phyloP scores from a whole-genome alignment of 35 echinoderm and acorn worm genomes.

The Ptychodera flava region DNA sequence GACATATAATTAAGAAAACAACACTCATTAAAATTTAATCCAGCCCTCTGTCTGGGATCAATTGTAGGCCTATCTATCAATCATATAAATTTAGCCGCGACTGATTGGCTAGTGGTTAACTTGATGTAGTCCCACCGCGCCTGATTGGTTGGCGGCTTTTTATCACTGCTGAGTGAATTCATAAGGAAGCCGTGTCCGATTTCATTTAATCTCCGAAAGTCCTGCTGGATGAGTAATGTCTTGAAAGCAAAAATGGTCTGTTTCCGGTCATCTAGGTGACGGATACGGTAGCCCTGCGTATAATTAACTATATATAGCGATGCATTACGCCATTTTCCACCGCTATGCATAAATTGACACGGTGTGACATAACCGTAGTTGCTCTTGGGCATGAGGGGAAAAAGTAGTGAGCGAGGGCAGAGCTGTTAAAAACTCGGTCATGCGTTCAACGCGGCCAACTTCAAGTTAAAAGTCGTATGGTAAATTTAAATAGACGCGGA shows the following conservation, averaged over 20 bases:
- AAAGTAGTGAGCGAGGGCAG: no score
- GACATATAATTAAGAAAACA: conserved; percentile 2
- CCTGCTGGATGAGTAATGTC: neutral
- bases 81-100: neutral
- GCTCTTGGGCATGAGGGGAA: no score
- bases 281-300: neutral
- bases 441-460: no score
- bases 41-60: neutral
- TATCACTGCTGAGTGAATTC: neutral
- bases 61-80: neutral
- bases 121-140: neutral
- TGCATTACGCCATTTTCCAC: neutral
- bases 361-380: neutral
- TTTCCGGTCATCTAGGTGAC: neutral
- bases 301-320: conserved; percentile 2
- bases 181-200: neutral
- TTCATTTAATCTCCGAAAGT: neutral
- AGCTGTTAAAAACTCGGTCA: no score
- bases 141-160: neutral
- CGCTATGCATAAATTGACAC: neutral
- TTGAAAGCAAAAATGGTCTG: neutral
- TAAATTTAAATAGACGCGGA: no score
- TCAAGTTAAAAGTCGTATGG: no score
- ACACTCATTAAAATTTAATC: conserved; percentile 2
- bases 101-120: neutral